Evolutionary conservation across 2,888 invertebrate species (phyloP).

Genomic region (Sepioteuthis lessoniana): DNA sequence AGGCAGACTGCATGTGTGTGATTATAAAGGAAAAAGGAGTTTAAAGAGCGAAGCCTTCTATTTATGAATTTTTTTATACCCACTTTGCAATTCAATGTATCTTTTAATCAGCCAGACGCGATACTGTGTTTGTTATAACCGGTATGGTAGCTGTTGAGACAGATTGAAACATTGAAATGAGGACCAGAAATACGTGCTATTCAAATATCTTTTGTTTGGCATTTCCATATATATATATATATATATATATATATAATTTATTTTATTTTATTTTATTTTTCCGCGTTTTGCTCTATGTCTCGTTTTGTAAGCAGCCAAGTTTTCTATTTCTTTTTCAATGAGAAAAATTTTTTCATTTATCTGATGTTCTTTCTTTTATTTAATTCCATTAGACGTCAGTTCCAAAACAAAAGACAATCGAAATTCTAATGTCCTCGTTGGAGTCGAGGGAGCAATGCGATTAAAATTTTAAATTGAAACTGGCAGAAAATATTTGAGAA

Average conservation of each 20-base stretch:
- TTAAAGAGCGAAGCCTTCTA: no score
- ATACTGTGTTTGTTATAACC: background rate
- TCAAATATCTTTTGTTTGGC: background rate
- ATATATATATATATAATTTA: background rate
- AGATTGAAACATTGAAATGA: background rate
- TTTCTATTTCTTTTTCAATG: background rate
- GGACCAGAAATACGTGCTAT: background rate
- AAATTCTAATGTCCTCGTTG: background rate
- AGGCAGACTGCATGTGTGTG: no score
- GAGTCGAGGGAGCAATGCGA: conserved; percentile 33
- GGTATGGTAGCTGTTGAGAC: background rate
- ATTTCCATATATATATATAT: background rate
- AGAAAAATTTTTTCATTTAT: background rate
- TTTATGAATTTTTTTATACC: no score
- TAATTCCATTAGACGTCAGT: background rate
- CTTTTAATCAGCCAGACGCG: background rate
- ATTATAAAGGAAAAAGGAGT: no score
- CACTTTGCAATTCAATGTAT: background rate
- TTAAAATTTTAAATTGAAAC: background rate
- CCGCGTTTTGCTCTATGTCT: background rate
- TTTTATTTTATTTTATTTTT: background rate
- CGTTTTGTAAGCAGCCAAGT: background rate
- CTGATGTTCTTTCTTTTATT: background rate
- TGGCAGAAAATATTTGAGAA: background rate
- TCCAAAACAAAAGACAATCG: background rate